Evolutionary conservation across 2,113 vertebrate species (phyloP).

Genomic region (Chrysemys picta): DNA sequence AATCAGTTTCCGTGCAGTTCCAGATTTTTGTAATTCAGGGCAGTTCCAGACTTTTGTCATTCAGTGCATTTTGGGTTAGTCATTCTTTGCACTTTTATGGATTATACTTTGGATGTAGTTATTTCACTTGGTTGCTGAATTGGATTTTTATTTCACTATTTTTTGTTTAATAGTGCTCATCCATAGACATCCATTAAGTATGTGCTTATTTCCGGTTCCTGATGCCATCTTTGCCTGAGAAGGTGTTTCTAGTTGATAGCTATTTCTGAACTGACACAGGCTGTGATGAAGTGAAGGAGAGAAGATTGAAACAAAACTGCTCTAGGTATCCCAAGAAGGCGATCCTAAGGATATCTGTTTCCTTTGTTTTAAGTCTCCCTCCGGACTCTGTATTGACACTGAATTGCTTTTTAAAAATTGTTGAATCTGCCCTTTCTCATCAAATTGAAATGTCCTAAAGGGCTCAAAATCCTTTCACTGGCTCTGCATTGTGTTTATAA

Average conservation of each 20-base stretch:
- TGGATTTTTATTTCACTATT: slow-evolving; percentile 56
- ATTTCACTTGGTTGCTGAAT: slow-evolving; percentile 22
- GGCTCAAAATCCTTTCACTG: not conserved
- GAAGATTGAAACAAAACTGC: slow-evolving; percentile 35
- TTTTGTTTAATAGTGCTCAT: slow-evolving; percentile 37
- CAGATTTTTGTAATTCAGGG: slow-evolving; percentile 40
- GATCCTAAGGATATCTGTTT: slow-evolving; percentile 6
- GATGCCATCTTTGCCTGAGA: slow-evolving; percentile 53
- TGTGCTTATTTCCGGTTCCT: slow-evolving; percentile 48
- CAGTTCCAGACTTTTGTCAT: slow-evolving; percentile 47
- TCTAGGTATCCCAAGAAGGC: slow-evolving; percentile 37
- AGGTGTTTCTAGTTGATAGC: slow-evolving; percentile 53
- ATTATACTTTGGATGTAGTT: slow-evolving; percentile 26
- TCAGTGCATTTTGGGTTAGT: not conserved
- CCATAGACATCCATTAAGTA: not conserved
- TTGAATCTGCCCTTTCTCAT: not conserved
- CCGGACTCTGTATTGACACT: not conserved
- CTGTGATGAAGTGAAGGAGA: slow-evolving; percentile 58
- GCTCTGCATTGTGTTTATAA: not conserved
- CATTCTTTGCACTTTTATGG: slow-evolving; percentile 45
- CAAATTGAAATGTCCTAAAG: not conserved
- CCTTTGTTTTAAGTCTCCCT: not conserved
- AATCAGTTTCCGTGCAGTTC: slow-evolving; percentile 51
- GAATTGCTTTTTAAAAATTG: not conserved
- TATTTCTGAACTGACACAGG: slow-evolving; percentile 54